Evolutionary conservation across 2,888 invertebrate species (phyloP).

Genomic region (Orchesellides sinensis): DNA sequence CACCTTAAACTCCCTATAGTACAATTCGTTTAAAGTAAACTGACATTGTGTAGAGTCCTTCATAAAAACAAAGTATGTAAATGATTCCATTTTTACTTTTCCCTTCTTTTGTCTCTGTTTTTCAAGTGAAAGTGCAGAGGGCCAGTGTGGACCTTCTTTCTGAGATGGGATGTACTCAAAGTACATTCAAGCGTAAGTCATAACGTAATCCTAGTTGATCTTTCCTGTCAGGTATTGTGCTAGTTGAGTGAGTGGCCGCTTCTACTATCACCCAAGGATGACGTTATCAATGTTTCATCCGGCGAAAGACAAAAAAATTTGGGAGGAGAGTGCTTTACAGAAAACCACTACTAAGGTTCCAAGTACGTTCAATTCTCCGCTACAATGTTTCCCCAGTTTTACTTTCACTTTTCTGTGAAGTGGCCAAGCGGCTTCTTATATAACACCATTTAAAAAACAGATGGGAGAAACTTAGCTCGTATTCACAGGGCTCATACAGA

Average conservation of each 20-base stretch:
- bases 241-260: neutral
- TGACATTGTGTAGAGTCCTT: slow-evolving; percentile 25
- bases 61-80: slow-evolving; percentile 28
- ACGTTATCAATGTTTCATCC: slow-evolving; percentile 54
- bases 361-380: neutral
- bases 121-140: neutral
- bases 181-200: neutral
- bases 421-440: neutral
- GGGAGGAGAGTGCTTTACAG: neutral
- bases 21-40: slow-evolving; percentile 52
- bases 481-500: neutral
- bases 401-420: too few relatives aligned
- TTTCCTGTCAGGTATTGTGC: slow-evolving; percentile 5
- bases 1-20: neutral
- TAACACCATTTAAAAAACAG: too few relatives aligned
- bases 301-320: neutral
- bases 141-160: neutral
- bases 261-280: slow-evolving; percentile 23
- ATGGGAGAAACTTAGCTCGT: neutral
- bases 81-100: slow-evolving; percentile 25
- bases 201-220: slow-evolving; percentile 42
- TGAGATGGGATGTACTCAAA: neutral
- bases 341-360: neutral
- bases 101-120: neutral
- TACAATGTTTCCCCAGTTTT: neutral